phyloP scores from a whole-genome alignment of 1,140 invertebrate genomes.

The Chelonus insularis region DNA sequence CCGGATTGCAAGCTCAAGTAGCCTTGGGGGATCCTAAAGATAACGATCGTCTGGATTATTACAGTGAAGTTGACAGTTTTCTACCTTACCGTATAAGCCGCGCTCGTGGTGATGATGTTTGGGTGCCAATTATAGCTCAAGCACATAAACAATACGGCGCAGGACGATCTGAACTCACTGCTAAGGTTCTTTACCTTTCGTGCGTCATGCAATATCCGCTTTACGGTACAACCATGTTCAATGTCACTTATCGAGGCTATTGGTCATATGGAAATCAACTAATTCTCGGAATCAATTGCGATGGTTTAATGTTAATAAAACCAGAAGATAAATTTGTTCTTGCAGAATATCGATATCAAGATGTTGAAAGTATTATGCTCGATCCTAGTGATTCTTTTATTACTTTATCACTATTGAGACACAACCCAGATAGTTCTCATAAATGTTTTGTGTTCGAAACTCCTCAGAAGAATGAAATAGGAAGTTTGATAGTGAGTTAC shows the following conservation, averaged over 20 bases:
- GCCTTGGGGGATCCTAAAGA: conserved; percentile 84
- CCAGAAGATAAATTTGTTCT: conserved; percentile 88
- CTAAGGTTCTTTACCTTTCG: conserved; percentile 91
- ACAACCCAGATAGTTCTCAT: conserved; percentile 68
- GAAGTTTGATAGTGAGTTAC: conserved; percentile 89
- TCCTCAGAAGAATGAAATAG: conserved; percentile 85
- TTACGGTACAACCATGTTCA: conserved; percentile 92
- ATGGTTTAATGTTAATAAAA: conserved; percentile 86
- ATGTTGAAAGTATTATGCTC: conserved; percentile 87
- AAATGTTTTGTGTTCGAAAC: conserved; percentile 95
- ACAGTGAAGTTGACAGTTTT: conserved; percentile 79
- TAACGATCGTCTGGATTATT: conserved; percentile 71
- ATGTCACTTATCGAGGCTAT: conserved; percentile 87
- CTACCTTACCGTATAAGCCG: conserved; percentile 77
- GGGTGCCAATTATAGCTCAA: conserved; percentile 85
- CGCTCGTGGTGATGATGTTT: conserved; percentile 75
- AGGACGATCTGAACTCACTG: conserved; percentile 85
- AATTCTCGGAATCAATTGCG: conserved; percentile 87
- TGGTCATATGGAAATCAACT: conserved; percentile 79
- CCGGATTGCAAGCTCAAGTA: conserved; percentile 92
- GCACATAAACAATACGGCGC: conserved; percentile 88
- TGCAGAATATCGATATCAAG: conserved; percentile 84
- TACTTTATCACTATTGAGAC: conserved; percentile 74
- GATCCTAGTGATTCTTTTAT: conserved; percentile 92
- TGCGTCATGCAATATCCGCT: conserved; percentile 97